A percentile compares a stretch with the other conserved stretches of the same genome.
Conservation (phyloP, 2,888 invertebrate species). For the Latrodectus hesperus region DNA sequence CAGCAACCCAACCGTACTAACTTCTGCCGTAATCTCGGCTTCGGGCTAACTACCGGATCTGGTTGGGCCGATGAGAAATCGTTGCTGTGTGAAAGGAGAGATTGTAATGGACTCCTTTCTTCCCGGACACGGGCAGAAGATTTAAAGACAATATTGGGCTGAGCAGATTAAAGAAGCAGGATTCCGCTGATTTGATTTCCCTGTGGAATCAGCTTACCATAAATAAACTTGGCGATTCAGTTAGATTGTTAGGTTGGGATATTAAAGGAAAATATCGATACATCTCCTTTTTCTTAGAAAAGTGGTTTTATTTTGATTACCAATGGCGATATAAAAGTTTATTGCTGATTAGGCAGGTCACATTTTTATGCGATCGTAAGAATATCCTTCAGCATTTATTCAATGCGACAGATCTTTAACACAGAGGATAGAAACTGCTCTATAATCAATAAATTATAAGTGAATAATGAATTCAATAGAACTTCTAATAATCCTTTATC, state of each 20-base stretch:
- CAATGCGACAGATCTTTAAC: no score
- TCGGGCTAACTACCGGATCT: background rate
- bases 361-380: no score
- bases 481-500: no score
- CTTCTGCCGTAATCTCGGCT: background rate
- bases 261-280: background rate
- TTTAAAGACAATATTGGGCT: background rate
- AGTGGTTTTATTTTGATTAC: background rate
- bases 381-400: no score
- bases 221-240: conserved; percentile 7
- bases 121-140: background rate
- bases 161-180: background rate
- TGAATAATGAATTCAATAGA: no score
- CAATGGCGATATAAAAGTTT: background rate
- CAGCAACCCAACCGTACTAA: conserved; percentile 19
- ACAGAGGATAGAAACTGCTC: no score
- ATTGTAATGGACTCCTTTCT: background rate
- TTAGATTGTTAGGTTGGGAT: background rate
- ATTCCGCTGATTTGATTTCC: background rate
- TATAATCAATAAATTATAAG: no score
- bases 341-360: background rate
- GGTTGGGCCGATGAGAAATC: background rate
- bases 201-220: conserved; percentile 40
- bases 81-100: background rate
- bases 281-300: background rate